phyloP scores from a whole-genome alignment of 2,888 invertebrate species.

The Synergus itoensis region DNA sequence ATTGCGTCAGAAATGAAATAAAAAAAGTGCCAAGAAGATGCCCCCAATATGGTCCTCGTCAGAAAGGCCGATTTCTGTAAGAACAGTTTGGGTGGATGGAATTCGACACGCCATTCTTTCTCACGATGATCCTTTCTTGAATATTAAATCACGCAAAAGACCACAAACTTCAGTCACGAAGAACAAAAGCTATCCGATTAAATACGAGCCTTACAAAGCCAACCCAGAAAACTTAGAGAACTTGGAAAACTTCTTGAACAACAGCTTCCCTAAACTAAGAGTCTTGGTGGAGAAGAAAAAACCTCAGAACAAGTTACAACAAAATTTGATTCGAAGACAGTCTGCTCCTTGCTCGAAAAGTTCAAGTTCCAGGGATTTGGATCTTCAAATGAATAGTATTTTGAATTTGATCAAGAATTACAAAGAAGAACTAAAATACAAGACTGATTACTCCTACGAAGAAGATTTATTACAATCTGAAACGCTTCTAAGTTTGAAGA shows the following conservation, averaged over 20 bases:
- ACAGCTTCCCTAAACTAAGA: slow-evolving; percentile 66
- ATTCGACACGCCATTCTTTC: slow-evolving; percentile 85
- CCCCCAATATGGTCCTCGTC: slow-evolving; percentile 81
- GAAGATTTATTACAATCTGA: slow-evolving; percentile 11
- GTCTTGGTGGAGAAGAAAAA: slow-evolving; percentile 63
- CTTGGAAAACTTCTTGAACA: slow-evolving; percentile 41
- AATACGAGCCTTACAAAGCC: slow-evolving; percentile 60
- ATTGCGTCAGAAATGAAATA: no score
- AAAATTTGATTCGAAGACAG: slow-evolving; percentile 59
- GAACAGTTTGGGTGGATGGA: slow-evolving; percentile 85
- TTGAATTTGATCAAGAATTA: slow-evolving; percentile 14
- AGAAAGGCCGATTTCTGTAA: slow-evolving; percentile 80
- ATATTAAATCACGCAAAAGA: slow-evolving; percentile 59
- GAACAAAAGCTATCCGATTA: slow-evolving; percentile 59
- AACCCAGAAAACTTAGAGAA: slow-evolving; percentile 61
- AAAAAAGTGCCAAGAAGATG: slow-evolving; percentile 65
- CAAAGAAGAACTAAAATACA: slow-evolving; percentile 4
- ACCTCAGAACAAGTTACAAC: slow-evolving; percentile 41
- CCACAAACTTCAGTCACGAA: slow-evolving; percentile 60
- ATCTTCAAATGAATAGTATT: slow-evolving; percentile 11
- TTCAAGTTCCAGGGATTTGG: background rate
- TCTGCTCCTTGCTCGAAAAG: slow-evolving; percentile 63
- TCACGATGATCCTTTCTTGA: slow-evolving; percentile 81
- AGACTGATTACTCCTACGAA: background rate
- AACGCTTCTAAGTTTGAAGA: slow-evolving; percentile 1